Percentiles rank a stretch among this genome's conserved stretches.
Evolutionary conservation across 2,797 vertebrate genomes (phyloP).

Genomic region (Spinibarbus caldwelli): DNA sequence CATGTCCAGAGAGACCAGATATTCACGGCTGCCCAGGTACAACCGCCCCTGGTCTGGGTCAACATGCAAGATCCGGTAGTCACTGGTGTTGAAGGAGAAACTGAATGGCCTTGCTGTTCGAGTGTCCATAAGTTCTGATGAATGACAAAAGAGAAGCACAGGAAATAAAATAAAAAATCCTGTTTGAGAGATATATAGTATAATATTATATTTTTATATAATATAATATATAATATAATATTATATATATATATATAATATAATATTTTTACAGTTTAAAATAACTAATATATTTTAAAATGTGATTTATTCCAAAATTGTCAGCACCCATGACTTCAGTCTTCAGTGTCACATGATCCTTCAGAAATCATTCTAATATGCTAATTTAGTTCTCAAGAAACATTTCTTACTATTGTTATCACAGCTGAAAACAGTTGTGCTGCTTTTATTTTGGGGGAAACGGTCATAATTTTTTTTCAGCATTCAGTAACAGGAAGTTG

Average conservation of each 20-base stretch:
- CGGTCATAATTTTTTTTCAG: background rate
- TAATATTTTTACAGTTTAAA: no score
- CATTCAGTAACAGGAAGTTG: background rate
- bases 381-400: background rate
- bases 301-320: background rate
- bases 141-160: slow-evolving; percentile 2
- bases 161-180: no score
- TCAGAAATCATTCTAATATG: background rate
- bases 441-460: no score
- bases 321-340: background rate
- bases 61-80: slow-evolving; percentile 86
- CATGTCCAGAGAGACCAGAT: slow-evolving; percentile 86
- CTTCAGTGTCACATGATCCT: background rate
- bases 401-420: background rate
- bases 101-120: slow-evolving; percentile 83
- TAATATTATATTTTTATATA: no score
- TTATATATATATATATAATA: no score
- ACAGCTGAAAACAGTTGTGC: background rate
- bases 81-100: slow-evolving; percentile 88
- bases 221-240: no score
- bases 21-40: slow-evolving; percentile 86
- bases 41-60: slow-evolving; percentile 89
- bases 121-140: slow-evolving; percentile 84
- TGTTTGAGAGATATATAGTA: no score
- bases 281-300: no score